phyloP scores from a whole-genome alignment of 2,888 invertebrate species.

The Kryphioiulus occultus region DNA sequence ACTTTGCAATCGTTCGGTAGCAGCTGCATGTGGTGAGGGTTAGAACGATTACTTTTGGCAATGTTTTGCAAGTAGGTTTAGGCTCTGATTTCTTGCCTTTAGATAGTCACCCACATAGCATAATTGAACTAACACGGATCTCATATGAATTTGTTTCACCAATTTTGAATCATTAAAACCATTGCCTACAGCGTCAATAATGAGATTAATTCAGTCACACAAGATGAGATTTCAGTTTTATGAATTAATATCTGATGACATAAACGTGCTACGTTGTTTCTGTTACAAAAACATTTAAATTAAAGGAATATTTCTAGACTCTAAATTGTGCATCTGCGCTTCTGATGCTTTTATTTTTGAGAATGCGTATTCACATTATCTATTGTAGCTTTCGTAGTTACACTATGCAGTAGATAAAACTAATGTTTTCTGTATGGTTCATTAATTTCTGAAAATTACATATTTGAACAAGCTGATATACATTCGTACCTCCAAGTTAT shows the following conservation, averaged over 20 bases:
- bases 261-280: background rate
- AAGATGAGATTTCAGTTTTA: background rate
- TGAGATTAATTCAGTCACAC: background rate
- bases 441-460: too few species aligned
- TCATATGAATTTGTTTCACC: too few species aligned
- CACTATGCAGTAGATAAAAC: background rate
- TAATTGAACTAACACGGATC: too few species aligned
- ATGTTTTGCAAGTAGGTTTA: background rate
- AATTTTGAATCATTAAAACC: too few species aligned
- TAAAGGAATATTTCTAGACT: background rate
- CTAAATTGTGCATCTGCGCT: background rate
- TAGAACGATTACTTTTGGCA: background rate
- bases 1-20: background rate
- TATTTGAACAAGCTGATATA: too few species aligned
- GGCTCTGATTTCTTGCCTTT: background rate
- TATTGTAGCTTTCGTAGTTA: background rate
- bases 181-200: too few species aligned
- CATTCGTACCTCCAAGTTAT: too few species aligned
- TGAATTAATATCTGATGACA: background rate
- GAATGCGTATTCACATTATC: background rate
- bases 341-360: background rate
- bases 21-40: background rate
- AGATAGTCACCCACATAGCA: background rate
- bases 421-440: background rate
- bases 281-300: background rate